Conservation (phyloP, 2,113 vertebrate species). For the Prietella phreatophila region DNA sequence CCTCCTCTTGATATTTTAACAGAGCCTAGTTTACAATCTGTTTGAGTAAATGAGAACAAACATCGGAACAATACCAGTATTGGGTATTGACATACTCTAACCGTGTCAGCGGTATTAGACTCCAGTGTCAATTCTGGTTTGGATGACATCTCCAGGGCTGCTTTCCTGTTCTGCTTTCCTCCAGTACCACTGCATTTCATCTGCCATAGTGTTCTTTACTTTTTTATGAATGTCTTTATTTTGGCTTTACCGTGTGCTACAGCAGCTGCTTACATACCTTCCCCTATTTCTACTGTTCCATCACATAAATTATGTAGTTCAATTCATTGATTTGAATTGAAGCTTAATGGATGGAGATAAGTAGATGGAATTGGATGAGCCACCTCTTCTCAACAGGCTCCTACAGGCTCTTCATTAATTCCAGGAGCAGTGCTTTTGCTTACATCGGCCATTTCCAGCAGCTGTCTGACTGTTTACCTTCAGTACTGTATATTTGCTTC, state of each 20-base stretch:
- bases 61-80: too few species aligned
- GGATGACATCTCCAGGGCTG: not conserved
- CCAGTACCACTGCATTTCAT: not conserved
- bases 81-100: not conserved
- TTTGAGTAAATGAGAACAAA: not conserved
- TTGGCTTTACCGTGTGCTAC: not conserved
- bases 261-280: not conserved
- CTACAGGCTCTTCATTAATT: conserved; percentile 15
- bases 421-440: not conserved
- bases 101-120: not conserved
- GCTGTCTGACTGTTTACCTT: conserved; percentile 16
- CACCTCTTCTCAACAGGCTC: not conserved
- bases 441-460: conserved; percentile 3
- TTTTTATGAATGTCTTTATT: not conserved
- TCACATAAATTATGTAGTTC: not conserved
- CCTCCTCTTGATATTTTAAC: too few species aligned
- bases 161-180: not conserved
- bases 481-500: not conserved
- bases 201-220: not conserved
- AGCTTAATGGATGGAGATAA: not conserved
- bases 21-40: not conserved
- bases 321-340: not conserved
- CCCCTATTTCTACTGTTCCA: not conserved
- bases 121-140: not conserved
- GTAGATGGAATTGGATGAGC: conserved; percentile 10